phyloP scores from a whole-genome alignment of 2,797 vertebrate genomes.

The Cephalopachus bancanus region DNA sequence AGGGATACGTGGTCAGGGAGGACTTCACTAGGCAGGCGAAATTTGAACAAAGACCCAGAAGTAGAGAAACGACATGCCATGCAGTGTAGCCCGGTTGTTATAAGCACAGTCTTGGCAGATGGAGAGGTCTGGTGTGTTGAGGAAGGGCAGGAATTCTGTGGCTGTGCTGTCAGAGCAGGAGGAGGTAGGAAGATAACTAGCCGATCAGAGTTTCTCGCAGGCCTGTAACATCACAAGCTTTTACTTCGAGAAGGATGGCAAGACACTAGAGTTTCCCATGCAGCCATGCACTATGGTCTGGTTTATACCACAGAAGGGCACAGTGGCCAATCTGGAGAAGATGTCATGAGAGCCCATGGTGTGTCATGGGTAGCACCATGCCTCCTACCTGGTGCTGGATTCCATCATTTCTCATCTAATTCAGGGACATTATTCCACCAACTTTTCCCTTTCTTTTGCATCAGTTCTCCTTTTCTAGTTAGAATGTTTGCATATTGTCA shows the following conservation, averaged over 20 bases:
- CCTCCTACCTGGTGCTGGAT: no score
- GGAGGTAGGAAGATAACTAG: background rate
- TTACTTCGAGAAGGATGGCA: background rate
- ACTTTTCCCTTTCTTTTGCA: background rate
- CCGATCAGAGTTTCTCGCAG: background rate
- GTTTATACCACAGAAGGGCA: background rate
- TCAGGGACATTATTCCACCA: background rate
- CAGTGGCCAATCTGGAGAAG: background rate
- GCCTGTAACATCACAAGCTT: background rate
- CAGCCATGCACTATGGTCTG: background rate
- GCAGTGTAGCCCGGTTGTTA: background rate
- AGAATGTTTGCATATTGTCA: background rate
- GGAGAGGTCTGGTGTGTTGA: background rate
- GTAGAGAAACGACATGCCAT: background rate
- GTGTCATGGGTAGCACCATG: background rate
- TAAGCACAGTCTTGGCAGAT: background rate
- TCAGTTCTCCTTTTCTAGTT: background rate
- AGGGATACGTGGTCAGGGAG: background rate
- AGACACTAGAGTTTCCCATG: background rate
- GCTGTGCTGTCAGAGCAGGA: background rate
- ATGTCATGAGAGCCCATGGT: background rate
- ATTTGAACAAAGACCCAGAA: background rate
- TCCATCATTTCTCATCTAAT: background rate
- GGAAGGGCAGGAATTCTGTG: background rate
- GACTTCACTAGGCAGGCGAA: background rate